A percentile compares a stretch with the other conserved stretches of the same genome.
Evolutionary conservation across 2,113 vertebrate genomes (phyloP).

Genomic region (Bufo gargarizans): DNA sequence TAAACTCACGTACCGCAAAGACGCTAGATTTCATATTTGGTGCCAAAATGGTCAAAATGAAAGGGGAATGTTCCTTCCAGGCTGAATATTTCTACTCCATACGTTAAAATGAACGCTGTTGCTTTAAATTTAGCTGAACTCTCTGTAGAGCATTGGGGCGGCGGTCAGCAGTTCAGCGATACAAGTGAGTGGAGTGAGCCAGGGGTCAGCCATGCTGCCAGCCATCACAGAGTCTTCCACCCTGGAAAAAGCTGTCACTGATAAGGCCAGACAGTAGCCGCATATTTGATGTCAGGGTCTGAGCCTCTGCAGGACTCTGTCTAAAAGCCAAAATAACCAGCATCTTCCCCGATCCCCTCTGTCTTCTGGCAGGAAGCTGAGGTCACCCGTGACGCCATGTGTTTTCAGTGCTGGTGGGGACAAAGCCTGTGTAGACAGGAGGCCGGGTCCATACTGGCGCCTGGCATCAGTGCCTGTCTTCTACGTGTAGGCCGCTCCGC

Average conservation of each 20-base stretch:
- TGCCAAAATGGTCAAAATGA: too few species aligned
- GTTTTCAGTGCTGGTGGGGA: conserved; percentile 56
- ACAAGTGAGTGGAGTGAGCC: neutral
- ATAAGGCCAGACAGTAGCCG: conserved; percentile 61
- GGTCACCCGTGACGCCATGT: conserved; percentile 63
- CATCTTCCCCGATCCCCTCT: conserved; percentile 56
- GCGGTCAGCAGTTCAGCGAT: neutral
- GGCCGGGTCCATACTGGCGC: conserved; percentile 64
- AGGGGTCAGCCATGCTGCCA: conserved; percentile 1
- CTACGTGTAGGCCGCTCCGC: conserved; percentile 53
- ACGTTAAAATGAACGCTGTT: neutral
- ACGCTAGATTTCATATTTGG: too few species aligned
- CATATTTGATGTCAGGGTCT: conserved; percentile 66
- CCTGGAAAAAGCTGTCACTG: conserved; percentile 61
- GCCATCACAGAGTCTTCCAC: conserved; percentile 56
- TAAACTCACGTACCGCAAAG: too few species aligned
- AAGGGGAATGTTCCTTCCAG: too few species aligned
- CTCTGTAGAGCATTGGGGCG: neutral
- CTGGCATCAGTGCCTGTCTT: conserved; percentile 63
- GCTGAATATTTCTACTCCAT: neutral
- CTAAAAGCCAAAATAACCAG: conserved; percentile 69
- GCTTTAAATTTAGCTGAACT: neutral
- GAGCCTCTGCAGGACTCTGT: conserved; percentile 67
- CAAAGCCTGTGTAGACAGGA: conserved; percentile 52
- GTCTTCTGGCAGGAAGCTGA: conserved; percentile 48